Base-by-base conservation (phyloP, 2,888 invertebrate species). In the Tyria jacobaeae region DNA sequence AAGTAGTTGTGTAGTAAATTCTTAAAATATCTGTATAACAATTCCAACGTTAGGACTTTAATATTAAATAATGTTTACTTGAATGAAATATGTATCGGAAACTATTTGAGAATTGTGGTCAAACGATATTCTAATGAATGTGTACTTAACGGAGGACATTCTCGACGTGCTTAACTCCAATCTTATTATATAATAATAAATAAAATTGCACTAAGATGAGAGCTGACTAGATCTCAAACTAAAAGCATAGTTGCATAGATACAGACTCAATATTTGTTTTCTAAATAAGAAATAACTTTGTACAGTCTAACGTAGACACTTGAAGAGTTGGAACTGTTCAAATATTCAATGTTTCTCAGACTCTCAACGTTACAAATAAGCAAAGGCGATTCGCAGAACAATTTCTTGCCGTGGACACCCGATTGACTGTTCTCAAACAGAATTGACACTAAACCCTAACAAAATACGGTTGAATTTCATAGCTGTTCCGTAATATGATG, bases 321-420 rank as follows among this genome's bases (percentile, higher is more conserved):
- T 59, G 66, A 65, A 73, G 66, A 68, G 74, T 75, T 75, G 78
- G 66, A 70, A 80, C 82, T 82, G 76, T 70, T 86, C 81, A 86
- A 87, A 87, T 88, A 88, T 86, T 84, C 85, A 87, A 81, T 80
- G 78, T 77, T 88, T 86, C 88, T 83, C 80, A 83, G 86, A 89
- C 78, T 57, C 71, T 64, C 71, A 71, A 76, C 80, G 81, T 78
- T 83, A 83, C 84, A 84, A 82, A 85, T 85, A 86, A 81, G 82
- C 80, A 79, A 84, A 85, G 73, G 74, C 79, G 72, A 68, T 90
- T 89, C 90, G 78, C 80, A 84, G 90, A 89, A 91, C 85, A 83
- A 88, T 85, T 83, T 85, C 84, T 83, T 81, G 85, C 81, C 79
- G 80, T 82, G 71, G 72, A 83, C 80, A 81, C 83, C 82, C 88